phyloP scores from a whole-genome alignment of 2,113 vertebrate genomes.

The Tragelaphus scriptus region DNA sequence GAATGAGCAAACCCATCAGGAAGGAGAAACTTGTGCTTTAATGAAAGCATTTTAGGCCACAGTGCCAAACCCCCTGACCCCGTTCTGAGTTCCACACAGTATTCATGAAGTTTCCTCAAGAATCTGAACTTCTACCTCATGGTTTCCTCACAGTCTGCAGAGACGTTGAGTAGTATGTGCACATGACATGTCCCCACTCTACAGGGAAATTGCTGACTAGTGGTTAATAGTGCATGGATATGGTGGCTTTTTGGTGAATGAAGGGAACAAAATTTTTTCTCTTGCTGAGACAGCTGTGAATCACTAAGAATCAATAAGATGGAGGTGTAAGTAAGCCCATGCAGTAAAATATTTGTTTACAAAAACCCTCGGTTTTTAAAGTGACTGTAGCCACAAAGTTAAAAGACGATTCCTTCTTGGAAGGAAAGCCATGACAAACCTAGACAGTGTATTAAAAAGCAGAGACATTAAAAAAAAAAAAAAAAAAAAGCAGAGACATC shows the following conservation, averaged over 20 bases:
- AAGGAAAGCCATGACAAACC: background rate
- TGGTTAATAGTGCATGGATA: background rate
- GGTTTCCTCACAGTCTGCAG: background rate
- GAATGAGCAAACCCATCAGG: background rate
- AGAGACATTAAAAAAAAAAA: background rate
- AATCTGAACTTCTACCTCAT: background rate
- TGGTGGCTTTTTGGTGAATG: background rate
- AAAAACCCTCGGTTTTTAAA: background rate
- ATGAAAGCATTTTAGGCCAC: background rate
- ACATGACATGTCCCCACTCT: background rate
- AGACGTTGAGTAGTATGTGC: background rate
- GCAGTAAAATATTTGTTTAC: background rate
- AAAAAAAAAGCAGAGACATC: background rate
- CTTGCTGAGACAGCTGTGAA: background rate
- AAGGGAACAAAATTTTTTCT: background rate
- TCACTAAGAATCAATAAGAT: background rate
- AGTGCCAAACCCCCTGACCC: background rate
- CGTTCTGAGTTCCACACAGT: background rate
- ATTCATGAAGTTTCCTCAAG: background rate
- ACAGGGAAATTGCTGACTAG: background rate
- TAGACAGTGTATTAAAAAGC: background rate
- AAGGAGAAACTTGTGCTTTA: background rate
- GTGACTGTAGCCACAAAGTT: background rate
- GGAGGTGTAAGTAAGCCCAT: background rate
- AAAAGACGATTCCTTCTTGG: background rate